Evolutionary conservation across 1,140 invertebrate species (phyloP).

Genomic region (Diprion similis): DNA sequence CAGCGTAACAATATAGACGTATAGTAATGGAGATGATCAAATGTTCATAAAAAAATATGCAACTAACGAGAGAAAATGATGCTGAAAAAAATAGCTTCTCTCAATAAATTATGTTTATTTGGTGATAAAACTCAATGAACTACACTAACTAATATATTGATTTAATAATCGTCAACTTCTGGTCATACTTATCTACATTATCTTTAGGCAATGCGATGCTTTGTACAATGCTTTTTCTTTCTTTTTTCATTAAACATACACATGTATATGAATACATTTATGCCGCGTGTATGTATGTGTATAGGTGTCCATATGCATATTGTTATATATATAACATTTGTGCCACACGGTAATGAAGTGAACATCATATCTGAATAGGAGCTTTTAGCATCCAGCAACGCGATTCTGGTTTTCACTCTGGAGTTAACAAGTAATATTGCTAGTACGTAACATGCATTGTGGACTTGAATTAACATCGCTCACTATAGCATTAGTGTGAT

Average conservation of each 20-base stretch:
- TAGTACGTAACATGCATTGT: too few relatives aligned
- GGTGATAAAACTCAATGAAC: not conserved
- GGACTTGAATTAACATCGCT: too few relatives aligned
- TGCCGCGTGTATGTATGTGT: not conserved
- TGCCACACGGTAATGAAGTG: not conserved
- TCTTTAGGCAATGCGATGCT: slow-evolving; percentile 2
- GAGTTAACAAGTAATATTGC: too few relatives aligned
- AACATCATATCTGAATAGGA: too few relatives aligned
- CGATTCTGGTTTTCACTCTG: too few relatives aligned
- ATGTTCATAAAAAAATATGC: too few relatives aligned
- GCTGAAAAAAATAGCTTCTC: not conserved
- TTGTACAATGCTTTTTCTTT: slow-evolving; percentile 2
- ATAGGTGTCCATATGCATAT: not conserved
- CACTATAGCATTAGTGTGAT: too few relatives aligned
- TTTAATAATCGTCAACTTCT: not conserved
- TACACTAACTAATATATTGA: not conserved
- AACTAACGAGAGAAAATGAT: too few relatives aligned
- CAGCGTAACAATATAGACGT: too few relatives aligned
- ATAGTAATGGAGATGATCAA: too few relatives aligned
- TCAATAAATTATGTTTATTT: slow-evolving; percentile 8
- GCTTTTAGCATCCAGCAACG: too few relatives aligned
- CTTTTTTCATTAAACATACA: not conserved
- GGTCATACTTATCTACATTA: slow-evolving; percentile 3
- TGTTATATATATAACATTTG: not conserved
- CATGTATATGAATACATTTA: too few relatives aligned